Base-by-base conservation (phyloP, 2,888 invertebrate species). In the Agrypnus murinus region DNA sequence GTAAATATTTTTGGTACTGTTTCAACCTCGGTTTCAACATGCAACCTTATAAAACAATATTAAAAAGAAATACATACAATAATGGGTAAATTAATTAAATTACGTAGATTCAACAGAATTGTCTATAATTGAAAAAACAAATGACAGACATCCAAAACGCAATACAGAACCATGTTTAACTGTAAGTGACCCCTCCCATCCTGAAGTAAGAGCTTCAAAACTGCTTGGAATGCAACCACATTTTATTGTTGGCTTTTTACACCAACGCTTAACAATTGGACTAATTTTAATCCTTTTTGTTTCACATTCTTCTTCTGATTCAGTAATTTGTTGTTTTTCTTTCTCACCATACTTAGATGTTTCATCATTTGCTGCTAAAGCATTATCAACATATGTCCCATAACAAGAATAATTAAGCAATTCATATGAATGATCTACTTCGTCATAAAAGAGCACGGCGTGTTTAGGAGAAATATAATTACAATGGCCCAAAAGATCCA, bases 391-490 rank as follows among this genome's bases (percentile, higher is more conserved):
- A 43, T 90, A 90, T 0, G 94, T 94, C 45, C 97, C 97, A 84
- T 91, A 92, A 83, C 95, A 94, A 32, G 96, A 96, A 87, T 97
- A 98, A 87, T 98, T 98, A 73, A 98, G 90, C 81, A 98, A 87
- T 87, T 98, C 98, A 85, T 93, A 97, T 79, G 93, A 92, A 65
- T 92, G 92, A 12, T 93, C 82, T 82, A 93, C 93, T 89, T 95
- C 93, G 81, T 95, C 95, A 81, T 90, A 93, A 84, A 95, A 95
- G 74, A 96, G 92, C 58, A 92, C 89, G 8, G 95, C 95, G 84
- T 96, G 96, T 73, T 90, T 90, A 0, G 90, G 87, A 0, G 94
- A 92, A 48, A 92, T 88, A 81, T 87, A 93, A 82, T 87, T 90
- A 82, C 92, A 95, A 82, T 89, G 89, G 60, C 91, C 95, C 77